A percentile compares a stretch with the other conserved stretches of the same genome.
Conservation (phyloP, 2,797 vertebrate species). For the Anisognathus igniventris region DNA sequence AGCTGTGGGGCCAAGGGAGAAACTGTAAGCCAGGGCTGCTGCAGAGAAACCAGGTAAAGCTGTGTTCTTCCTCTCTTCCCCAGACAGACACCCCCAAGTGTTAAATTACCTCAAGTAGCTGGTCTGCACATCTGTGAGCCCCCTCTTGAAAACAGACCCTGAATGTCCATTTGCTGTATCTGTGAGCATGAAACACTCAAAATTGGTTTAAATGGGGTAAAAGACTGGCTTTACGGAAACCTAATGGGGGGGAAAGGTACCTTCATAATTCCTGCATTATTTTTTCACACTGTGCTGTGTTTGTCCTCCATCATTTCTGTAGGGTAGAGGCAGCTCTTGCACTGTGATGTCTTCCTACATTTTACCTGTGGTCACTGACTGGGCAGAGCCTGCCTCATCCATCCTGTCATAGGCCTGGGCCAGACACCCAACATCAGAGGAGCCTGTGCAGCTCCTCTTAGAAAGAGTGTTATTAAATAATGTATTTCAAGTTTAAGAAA, state of each 20-base stretch:
- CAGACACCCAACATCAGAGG: background rate
- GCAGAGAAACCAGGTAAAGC: background rate
- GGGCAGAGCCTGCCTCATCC: background rate
- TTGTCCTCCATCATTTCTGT: background rate
- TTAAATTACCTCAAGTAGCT: background rate
- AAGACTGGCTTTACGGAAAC: background rate
- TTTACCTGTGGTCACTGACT: background rate
- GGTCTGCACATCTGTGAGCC: fast-evolving
- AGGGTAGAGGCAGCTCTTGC: background rate
- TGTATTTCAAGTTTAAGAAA: background rate
- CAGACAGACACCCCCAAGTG: background rate
- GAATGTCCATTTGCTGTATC: background rate
- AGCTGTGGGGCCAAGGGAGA: background rate
- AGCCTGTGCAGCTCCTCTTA: background rate
- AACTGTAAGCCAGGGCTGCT: background rate
- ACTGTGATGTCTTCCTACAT: background rate
- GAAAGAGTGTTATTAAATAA: background rate
- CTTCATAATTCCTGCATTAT: background rate
- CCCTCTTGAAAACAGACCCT: background rate
- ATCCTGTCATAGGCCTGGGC: background rate
- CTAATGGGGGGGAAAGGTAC: background rate
- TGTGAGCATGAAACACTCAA: background rate
- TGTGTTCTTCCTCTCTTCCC: fast-evolving
- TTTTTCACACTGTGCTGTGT: background rate
- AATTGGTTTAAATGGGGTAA: background rate